Evolutionary conservation across 2,888 invertebrate genomes (phyloP).

Genomic region (Schrankia costaestrigalis): DNA sequence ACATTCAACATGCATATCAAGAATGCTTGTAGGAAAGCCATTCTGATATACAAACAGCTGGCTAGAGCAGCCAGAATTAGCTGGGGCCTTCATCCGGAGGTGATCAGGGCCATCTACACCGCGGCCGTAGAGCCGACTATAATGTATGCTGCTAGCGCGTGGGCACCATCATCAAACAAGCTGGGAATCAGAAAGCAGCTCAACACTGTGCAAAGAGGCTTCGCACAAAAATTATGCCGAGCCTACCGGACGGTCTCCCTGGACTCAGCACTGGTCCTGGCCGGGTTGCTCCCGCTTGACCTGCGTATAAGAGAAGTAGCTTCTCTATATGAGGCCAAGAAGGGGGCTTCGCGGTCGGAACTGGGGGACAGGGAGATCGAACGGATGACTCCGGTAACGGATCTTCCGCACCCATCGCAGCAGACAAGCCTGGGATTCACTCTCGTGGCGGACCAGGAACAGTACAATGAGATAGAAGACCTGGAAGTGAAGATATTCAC

Average conservation of each 20-base stretch:
- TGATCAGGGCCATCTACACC: background rate
- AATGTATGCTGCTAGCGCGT: no score
- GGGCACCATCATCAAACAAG: no score
- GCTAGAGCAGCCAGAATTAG: no score
- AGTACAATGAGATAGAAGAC: no score
- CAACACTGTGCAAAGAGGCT: conserved; percentile 1
- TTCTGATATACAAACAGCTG: no score
- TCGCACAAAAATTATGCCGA: conserved; percentile 1
- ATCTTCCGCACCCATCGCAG: conserved; percentile 4
- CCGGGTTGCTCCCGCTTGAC: conserved; percentile 4
- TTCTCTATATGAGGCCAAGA: background rate
- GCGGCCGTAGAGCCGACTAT: no score
- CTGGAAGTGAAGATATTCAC: background rate
- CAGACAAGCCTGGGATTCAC: background rate
- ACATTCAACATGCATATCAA: background rate
- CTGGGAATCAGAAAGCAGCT: no score
- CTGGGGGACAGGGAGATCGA: conserved; percentile 1
- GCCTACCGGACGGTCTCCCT: conserved; percentile 5
- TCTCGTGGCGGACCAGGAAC: background rate
- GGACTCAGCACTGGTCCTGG: background rate
- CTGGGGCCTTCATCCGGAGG: background rate
- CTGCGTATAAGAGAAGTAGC: conserved; percentile 5
- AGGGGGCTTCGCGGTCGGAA: background rate
- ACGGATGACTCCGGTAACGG: background rate
- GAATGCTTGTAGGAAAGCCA: background rate